Evolutionary conservation across 2,113 vertebrate species (phyloP), one percentile per base, ranked within the genome.

Genomic region (Hymenochirus boettgeri): DNA sequence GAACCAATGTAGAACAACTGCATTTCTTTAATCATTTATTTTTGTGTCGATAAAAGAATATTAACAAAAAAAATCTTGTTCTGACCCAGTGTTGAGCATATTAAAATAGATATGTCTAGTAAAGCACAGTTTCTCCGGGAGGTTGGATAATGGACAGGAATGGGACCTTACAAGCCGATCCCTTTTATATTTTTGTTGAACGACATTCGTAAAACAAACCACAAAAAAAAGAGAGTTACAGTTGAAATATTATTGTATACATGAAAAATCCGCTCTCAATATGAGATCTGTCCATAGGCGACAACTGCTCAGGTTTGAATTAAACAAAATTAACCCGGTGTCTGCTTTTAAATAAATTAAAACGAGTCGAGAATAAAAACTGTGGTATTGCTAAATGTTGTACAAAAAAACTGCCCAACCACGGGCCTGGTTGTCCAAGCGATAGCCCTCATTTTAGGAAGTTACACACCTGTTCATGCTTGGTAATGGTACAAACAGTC

Each of bases 41-140:
- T 84, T 88, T 84, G 92, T 84, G 79, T 93, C 85, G 72, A 83
- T 95, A 95, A 93, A 96, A 97, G 92, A 95, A 97, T 97, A 98
- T 89, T 94, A 93, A 92, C 94, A 95, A 86, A 98, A 95, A 93
- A 42, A 92, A 86, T 89, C 83, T 95, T 89, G 93, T 93, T 93
- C 91, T 90, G 81, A 2, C 87, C 77, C 78, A 90, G 87, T 89
- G 93, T 89, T 78, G 72, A 72, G 86, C 93, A 90, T 96, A 97
- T 90, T 92, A 99, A 99, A 99, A 98, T 99, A 97, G 91, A 93
- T 95, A 79, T 95, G 94, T 95, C 88, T 88, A 88, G 86, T 90
- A 86, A 90, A 84, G 90, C 96, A 97, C 96, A 97, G 94, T 97
- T 94, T 97, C 91, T 96, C 90, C 94, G 93, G 92, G 94, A 95